Percentiles rank a stretch among this genome's conserved stretches.
These are phyloP conservation scores for Rhynchomys soricoides DNA, from an alignment of 2,113 vertebrate species.

Conservation along the genomic window DNA sequence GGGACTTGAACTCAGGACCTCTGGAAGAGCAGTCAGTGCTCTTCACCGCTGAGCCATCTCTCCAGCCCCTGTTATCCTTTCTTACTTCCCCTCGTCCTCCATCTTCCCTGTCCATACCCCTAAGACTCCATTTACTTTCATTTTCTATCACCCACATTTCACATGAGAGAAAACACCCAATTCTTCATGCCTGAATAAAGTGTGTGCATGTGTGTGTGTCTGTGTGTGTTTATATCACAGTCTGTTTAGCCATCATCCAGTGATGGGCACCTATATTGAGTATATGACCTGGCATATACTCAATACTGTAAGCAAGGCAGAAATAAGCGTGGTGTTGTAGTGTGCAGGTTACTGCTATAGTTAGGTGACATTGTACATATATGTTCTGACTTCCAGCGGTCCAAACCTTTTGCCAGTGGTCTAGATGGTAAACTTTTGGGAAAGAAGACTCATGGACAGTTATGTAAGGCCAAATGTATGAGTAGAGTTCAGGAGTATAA, in stretches of 20 bases:
- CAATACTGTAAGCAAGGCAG: not conserved
- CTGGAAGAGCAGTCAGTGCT: too few species aligned
- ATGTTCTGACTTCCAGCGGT: not conserved
- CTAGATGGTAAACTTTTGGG: not conserved
- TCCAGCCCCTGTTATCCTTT: not conserved
- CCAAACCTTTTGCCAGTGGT: not conserved
- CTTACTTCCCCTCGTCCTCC: not conserved
- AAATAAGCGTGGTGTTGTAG: not conserved
- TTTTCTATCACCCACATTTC: not conserved
- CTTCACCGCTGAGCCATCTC: too few species aligned
- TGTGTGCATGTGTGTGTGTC: too few species aligned
- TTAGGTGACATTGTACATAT: not conserved
- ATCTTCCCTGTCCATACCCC: not conserved
- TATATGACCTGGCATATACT: not conserved
- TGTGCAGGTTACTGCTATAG: not conserved
- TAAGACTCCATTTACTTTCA: not conserved
- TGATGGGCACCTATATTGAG: not conserved
- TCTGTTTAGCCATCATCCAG: not conserved
- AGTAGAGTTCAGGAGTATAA: not conserved
- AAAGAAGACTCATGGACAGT: constrained; percentile 25
- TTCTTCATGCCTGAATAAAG: not conserved
- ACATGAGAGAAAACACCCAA: not conserved
- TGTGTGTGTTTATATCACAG: not conserved
- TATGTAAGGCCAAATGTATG: not conserved
- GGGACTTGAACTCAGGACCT: too few species aligned